phyloP scores from a whole-genome alignment of 2,113 vertebrate genomes.

The Regulus satrapa region DNA sequence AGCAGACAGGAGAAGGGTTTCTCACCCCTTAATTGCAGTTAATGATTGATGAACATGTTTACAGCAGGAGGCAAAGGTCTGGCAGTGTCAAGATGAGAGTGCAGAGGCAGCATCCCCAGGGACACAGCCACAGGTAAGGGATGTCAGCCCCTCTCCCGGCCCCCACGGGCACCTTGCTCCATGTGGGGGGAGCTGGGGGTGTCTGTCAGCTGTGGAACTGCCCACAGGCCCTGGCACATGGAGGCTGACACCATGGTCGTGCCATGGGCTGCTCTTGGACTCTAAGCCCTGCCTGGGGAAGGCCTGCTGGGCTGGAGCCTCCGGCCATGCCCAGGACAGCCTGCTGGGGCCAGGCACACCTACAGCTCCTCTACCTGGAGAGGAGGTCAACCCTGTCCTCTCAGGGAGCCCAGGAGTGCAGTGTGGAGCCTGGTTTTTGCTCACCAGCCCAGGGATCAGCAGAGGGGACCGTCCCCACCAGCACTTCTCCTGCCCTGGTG shows the following conservation, averaged over 20 bases:
- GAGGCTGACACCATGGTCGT: rapidly evolving
- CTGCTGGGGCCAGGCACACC: background rate
- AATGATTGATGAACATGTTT: conserved; percentile 31
- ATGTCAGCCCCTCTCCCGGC: rapidly evolving
- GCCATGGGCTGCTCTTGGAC: background rate
- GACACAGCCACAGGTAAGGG: conserved; percentile 1
- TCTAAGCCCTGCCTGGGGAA: background rate
- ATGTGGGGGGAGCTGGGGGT: rapidly evolving
- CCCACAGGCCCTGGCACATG: background rate
- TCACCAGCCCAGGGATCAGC: background rate
- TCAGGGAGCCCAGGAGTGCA: rapidly evolving
- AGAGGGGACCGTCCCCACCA: background rate
- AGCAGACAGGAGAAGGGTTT: background rate
- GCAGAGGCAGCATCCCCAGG: background rate
- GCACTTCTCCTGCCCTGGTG: background rate
- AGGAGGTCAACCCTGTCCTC: background rate
- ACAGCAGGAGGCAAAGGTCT: conserved; percentile 54
- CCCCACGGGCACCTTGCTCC: rapidly evolving
- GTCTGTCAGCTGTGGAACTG: background rate
- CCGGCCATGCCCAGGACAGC: background rate
- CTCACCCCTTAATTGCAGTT: conserved; percentile 40
- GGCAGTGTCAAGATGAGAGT: background rate
- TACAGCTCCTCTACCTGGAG: background rate
- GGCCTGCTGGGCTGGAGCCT: background rate
- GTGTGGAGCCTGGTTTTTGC: background rate